Evolutionary conservation across 2,888 invertebrate species (phyloP).

Genomic region (Glaucopsyche alexis): DNA sequence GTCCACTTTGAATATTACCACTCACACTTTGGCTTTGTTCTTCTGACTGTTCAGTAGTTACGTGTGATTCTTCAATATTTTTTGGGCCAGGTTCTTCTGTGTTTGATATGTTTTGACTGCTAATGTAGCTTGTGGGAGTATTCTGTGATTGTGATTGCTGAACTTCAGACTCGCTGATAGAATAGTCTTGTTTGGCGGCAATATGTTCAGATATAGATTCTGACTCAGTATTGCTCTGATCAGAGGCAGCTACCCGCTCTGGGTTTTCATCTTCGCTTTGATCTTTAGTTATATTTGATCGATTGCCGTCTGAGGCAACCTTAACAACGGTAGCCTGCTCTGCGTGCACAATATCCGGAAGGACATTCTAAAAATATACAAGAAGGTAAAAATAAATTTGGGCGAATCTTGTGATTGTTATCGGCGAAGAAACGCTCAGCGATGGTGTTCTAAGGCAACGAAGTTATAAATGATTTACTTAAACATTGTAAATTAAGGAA

Average conservation of each 20-base stretch:
- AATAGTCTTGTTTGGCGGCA: conserved; percentile 63
- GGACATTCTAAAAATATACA: conserved; percentile 77
- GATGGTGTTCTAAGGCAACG: not conserved
- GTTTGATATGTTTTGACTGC: conserved; percentile 34
- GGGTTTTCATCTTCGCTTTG: conserved; percentile 30
- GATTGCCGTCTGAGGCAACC: conserved; percentile 51
- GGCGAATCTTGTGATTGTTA: conserved; percentile 31
- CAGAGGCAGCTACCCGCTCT: conserved; percentile 40
- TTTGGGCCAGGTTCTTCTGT: conserved; percentile 39
- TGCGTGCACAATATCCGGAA: conserved; percentile 78
- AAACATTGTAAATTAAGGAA: not conserved
- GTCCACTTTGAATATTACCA: conserved; percentile 2
- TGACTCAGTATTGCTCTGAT: conserved; percentile 54
- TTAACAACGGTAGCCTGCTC: conserved; percentile 67
- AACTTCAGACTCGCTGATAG: conserved; percentile 54
- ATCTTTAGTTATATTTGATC: conserved; percentile 47
- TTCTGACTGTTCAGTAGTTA: not conserved
- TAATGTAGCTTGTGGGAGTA: conserved; percentile 48
- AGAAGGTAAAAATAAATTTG: conserved; percentile 51
- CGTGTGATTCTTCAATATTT: conserved; percentile 36
- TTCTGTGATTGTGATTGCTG: conserved; percentile 45
- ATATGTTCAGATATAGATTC: conserved; percentile 73
- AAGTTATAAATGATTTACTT: not conserved
- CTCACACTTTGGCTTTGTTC: not conserved
- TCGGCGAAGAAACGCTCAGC: not conserved